Base-by-base conservation (phyloP, 2,888 invertebrate genomes). In the Stegophylla sp. region DNA sequence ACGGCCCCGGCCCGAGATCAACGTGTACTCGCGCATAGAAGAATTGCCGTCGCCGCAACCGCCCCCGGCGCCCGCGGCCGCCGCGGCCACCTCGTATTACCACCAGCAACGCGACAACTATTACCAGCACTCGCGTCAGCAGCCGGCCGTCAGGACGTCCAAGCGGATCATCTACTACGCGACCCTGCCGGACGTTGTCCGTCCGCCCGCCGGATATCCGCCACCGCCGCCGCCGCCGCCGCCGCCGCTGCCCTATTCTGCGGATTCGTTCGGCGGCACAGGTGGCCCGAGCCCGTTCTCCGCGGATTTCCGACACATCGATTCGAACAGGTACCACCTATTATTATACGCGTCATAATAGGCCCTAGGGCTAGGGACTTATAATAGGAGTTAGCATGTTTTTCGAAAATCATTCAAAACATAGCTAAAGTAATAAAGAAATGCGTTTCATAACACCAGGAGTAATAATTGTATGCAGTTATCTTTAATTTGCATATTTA, bases 141-240 rank as follows among this genome's bases (percentile, higher is more conserved):
- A 77, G 9, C 66, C 77, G 15, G 7, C 41, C 41, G 45, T 71
- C 23, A 45, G 77, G 7, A 79, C 79, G 51, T 69, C 79, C 13
- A 83, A 82, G 13, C 73, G 87, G 79, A 86, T 87, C 63, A 86
- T 87, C 28, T 87, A 87, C 76, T 87, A 87, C 75, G 87, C 87
- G 1, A 87, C 86, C 0, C 83, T 87, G 12, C 87, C 87, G 15
- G 87, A 87, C 76, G 83, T 87, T n/a, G 85, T 86, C 1, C 83
- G 87, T 3, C 86, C 87, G 81, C 87, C 87, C 0, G 85, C 86
- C 1, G 87, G 87, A 51, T 83, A 82, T 77, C 45, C 81, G 10
- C 66, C 75, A 23, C 23, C 23, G 63, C 43, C 28, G 41, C 74
- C 43, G 34, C 41, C 2, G 56, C 34, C 28, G 69, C 71, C 51